phyloP scores from a whole-genome alignment of 2,797 vertebrate species.

The Heliangelus exortis region DNA sequence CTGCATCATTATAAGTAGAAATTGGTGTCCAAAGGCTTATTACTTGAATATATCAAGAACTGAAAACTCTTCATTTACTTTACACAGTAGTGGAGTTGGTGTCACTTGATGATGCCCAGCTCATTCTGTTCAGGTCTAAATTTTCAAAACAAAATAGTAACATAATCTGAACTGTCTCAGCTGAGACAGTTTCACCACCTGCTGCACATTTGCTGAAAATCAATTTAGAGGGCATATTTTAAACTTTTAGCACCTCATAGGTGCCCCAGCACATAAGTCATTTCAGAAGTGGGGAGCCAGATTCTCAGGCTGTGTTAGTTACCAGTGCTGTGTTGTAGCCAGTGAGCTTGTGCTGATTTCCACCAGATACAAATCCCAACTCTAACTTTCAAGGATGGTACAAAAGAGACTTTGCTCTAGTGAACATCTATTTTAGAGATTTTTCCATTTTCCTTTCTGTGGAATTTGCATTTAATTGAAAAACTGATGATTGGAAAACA shows the following conservation, averaged over 20 bases:
- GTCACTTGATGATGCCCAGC: neutral
- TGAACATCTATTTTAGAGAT: neutral
- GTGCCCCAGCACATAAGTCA: neutral
- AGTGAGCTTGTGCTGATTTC: neutral
- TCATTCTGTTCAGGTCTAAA: neutral
- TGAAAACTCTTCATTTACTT: neutral
- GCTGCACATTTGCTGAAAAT: neutral
- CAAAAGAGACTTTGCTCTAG: neutral
- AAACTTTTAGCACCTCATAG: neutral
- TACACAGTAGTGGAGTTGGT: neutral
- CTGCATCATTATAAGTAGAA: neutral
- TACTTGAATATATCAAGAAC: neutral
- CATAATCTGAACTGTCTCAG: neutral
- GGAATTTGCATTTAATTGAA: neutral
- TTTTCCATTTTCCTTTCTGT: neutral
- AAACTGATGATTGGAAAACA: neutral
- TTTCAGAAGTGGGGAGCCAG: neutral
- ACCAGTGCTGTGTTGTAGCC: neutral
- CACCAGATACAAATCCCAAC: neutral
- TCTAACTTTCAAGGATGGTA: neutral
- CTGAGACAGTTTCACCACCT: neutral
- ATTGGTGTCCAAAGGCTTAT: neutral
- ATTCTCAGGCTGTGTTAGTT: neutral
- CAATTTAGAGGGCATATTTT: neutral
- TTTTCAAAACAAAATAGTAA: neutral